Evolutionary conservation across 1,140 invertebrate genomes (phyloP).

Genomic region (Potamilus streckersoni): DNA sequence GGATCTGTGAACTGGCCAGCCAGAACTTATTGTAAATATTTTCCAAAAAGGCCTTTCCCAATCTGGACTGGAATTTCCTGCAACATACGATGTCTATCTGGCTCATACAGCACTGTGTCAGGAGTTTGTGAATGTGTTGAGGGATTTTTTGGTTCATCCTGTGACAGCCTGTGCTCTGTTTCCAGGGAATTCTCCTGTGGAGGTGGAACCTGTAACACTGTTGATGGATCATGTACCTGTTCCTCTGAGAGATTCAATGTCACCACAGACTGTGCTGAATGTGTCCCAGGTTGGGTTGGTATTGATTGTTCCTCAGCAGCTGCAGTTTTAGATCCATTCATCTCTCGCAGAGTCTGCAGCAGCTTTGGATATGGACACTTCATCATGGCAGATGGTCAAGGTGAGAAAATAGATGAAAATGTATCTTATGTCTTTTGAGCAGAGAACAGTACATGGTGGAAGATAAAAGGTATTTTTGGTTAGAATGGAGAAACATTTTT

Average conservation of each 20-base stretch:
- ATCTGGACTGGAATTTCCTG: too few species aligned
- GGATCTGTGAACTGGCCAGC: slow-evolving; percentile 18
- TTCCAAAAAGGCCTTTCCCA: neutral
- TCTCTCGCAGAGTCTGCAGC: slow-evolving; percentile 12
- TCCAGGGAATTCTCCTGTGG: slow-evolving; percentile 24
- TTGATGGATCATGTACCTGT: slow-evolving; percentile 33
- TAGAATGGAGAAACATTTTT: too few species aligned
- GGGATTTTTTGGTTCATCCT: slow-evolving; percentile 33
- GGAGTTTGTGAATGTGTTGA: slow-evolving; percentile 24
- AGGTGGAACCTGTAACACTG: slow-evolving; percentile 21
- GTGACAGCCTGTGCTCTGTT: slow-evolving; percentile 28
- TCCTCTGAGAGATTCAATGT: slow-evolving; percentile 23
- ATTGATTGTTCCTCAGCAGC: slow-evolving; percentile 28
- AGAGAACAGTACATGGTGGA: too few species aligned
- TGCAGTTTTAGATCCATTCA: slow-evolving; percentile 9
- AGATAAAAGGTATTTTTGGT: too few species aligned
- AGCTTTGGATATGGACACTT: slow-evolving; percentile 37
- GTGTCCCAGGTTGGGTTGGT: slow-evolving; percentile 34
- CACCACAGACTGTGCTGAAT: slow-evolving; percentile 24
- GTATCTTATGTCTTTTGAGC: too few species aligned
- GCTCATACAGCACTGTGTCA: too few species aligned
- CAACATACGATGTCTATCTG: too few species aligned
- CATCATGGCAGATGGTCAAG: slow-evolving; percentile 42
- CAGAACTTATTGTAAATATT: slow-evolving; percentile 23
- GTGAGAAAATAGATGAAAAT: too few species aligned